A percentile compares a stretch with the other conserved stretches of the same genome.
Conservation (phyloP, 2,888 invertebrate genomes). For the Crocallis elinguaria region DNA sequence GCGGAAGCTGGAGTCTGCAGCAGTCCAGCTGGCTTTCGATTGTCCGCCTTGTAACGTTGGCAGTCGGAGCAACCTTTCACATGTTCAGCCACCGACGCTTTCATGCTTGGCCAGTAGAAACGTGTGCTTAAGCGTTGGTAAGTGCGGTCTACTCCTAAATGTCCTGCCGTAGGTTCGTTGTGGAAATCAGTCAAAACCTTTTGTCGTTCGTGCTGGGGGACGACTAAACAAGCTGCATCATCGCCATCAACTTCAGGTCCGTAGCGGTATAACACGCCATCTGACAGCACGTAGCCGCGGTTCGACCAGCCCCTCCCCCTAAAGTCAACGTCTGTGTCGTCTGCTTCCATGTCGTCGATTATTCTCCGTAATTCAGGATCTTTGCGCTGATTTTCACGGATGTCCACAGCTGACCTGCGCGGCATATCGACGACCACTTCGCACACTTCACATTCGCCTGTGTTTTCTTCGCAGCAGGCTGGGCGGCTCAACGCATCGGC, state of each 20-base stretch:
- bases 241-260: background rate
- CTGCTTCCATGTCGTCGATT: background rate
- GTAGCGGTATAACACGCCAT: background rate
- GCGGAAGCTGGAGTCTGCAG: background rate
- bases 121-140: background rate
- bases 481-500: background rate
- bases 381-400: background rate
- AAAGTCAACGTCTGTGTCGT: background rate
- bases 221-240: background rate
- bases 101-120: background rate
- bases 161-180: background rate
- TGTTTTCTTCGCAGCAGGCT: background rate
- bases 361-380: background rate
- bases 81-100: background rate
- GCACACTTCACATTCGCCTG: background rate
- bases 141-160: background rate
- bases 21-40: too few species aligned
- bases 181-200: background rate
- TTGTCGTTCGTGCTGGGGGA: background rate
- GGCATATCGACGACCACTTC: background rate
- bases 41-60: background rate
- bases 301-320: background rate
- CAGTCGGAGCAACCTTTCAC: background rate
- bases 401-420: background rate
- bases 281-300: background rate